Percentiles rank a stretch among this genome's conserved stretches.
Conservation (phyloP, 2,797 vertebrate species). For the Rhadinocentrus ornatus region DNA sequence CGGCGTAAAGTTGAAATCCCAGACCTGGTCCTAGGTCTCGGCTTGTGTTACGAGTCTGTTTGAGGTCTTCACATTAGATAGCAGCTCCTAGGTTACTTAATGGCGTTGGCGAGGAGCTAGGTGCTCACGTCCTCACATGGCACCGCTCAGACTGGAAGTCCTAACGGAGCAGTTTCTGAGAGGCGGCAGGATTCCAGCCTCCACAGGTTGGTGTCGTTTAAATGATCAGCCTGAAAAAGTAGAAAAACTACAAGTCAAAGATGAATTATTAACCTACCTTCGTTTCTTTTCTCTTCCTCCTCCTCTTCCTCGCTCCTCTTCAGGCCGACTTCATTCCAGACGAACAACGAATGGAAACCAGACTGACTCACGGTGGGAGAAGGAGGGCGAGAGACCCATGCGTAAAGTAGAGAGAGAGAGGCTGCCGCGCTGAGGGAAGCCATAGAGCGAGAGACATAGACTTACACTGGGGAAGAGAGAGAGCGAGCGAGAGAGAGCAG, state of each 20-base stretch:
- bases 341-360: slow-evolving; percentile 55
- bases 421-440: not conserved
- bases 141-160: too few species aligned
- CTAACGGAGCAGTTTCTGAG: too few species aligned
- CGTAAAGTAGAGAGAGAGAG: not conserved
- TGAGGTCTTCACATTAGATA: too few species aligned
- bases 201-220: too few species aligned
- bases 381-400: slow-evolving; percentile 1
- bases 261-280: slow-evolving; percentile 15
- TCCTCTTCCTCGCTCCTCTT: slow-evolving; percentile 1
- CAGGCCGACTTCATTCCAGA: slow-evolving; percentile 41
- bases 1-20: too few species aligned
- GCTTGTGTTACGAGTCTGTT: not conserved
- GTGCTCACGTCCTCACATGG: too few species aligned
- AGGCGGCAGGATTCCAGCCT: too few species aligned
- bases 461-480: too few species aligned
- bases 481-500: slow-evolving; percentile 17
- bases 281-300: too few species aligned
- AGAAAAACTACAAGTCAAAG: not conserved
- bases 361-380: slow-evolving; percentile 37
- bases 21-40: not conserved
- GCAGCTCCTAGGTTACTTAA: not conserved
- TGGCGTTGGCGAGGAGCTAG: too few species aligned
- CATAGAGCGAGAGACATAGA: slow-evolving; percentile 6
- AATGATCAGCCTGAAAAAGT: too few species aligned